Percentiles rank a stretch among this genome's conserved stretches.
phyloP scores from a whole-genome alignment of 2,888 invertebrate genomes.

The Hipparchia sbordonii region DNA sequence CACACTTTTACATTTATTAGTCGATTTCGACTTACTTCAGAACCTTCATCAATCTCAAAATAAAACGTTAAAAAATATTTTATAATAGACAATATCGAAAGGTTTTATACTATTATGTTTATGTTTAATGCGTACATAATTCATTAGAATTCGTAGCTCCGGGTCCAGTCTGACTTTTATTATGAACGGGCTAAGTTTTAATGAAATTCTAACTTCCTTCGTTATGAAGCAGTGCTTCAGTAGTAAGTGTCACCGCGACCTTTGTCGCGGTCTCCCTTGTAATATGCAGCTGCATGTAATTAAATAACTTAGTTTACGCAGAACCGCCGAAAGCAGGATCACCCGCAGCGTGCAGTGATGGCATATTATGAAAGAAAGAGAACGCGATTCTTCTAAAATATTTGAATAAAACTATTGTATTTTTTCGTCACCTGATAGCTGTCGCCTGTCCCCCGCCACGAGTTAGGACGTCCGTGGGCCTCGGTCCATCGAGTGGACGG shows the following conservation, averaged over 20 bases:
- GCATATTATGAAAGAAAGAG: neutral
- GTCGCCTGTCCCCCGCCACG: too few species aligned
- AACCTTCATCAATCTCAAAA: too few species aligned
- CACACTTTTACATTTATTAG: too few species aligned
- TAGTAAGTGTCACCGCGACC: neutral
- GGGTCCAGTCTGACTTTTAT: conserved; percentile 8
- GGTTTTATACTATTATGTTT: neutral
- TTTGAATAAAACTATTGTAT: too few species aligned
- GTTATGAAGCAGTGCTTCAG: neutral
- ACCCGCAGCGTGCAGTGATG: neutral
- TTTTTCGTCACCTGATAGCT: too few species aligned
- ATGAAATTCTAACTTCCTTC: conserved; percentile 16
- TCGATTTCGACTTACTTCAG: too few species aligned
- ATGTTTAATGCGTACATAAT: neutral
- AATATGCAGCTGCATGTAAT: neutral
- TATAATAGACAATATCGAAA: too few species aligned
- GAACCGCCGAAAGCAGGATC: neutral
- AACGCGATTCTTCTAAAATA: too few species aligned
- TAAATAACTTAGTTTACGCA: neutral
- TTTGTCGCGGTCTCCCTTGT: neutral
- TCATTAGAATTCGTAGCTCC: neutral
- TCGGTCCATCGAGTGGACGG: too few species aligned
- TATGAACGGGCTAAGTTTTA: conserved; percentile 8
- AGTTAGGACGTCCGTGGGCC: too few species aligned
- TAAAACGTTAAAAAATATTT: too few species aligned